Percentiles rank a stretch among this genome's conserved stretches.
Conservation (phyloP, 2,797 vertebrate genomes). For the Lepidocolaptes lacrymiger region DNA sequence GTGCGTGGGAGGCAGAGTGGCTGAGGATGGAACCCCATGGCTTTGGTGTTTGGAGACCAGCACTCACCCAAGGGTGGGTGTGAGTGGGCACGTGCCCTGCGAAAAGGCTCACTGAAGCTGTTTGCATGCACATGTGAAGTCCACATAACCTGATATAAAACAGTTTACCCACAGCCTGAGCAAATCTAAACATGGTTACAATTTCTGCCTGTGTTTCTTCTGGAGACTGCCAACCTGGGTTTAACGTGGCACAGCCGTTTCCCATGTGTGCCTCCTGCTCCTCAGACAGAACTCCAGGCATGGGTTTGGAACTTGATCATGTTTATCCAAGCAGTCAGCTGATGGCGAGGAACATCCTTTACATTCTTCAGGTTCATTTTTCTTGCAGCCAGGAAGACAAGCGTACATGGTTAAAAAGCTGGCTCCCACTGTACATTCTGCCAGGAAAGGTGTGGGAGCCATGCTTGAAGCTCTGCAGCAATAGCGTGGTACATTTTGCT, state of each 20-base stretch:
- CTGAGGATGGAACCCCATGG: rapidly evolving
- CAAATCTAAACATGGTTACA: background rate
- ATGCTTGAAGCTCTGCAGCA: background rate
- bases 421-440: background rate
- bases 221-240: background rate
- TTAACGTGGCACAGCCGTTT: background rate
- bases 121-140: rapidly evolving
- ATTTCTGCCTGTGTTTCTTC: background rate
- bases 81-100: background rate
- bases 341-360: background rate
- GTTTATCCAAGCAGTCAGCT: background rate
- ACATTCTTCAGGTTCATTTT: background rate
- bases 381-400: background rate
- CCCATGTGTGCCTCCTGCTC: rapidly evolving
- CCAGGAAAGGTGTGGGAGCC: background rate
- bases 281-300: background rate
- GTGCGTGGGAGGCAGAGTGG: background rate
- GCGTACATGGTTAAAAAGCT: background rate
- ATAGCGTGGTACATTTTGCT: rapidly evolving
- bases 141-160: background rate
- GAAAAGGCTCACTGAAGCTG: background rate
- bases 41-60: background rate
- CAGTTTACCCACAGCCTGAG: background rate
- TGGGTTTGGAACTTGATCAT: rapidly evolving
- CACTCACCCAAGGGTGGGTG: background rate